Conservation (phyloP, 2,888 invertebrate species). For the Pseudococcus jackbeardsleyi region DNA sequence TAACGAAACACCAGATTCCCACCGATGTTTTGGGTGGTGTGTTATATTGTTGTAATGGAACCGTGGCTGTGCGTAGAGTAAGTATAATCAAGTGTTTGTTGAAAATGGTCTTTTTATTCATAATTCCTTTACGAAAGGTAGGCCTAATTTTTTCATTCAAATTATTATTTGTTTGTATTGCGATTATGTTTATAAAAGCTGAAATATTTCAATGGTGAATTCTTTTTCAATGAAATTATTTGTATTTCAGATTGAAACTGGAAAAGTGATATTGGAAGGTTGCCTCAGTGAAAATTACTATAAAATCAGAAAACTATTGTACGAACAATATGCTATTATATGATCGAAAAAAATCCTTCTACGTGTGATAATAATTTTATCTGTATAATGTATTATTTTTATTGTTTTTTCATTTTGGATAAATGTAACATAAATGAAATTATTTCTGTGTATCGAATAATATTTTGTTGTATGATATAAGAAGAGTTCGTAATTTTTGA, state of each 20-base stretch:
- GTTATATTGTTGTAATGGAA: slow-evolving; percentile 92
- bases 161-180: not conserved
- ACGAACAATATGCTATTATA: slow-evolving; percentile 80
- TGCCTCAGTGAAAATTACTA: slow-evolving; percentile 95
- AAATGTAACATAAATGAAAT: not conserved
- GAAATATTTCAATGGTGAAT: not conserved
- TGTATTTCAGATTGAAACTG: slow-evolving; percentile 83
- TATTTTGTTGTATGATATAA: not conserved
- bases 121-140: not conserved
- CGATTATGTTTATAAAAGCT: not conserved
- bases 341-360: not conserved
- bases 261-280: slow-evolving; percentile 93
- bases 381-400: not conserved
- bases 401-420: not conserved
- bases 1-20: slow-evolving; percentile 79
- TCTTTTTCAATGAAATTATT: not conserved
- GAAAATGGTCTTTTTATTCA: not conserved
- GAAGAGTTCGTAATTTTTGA: not conserved
- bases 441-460: not conserved
- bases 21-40: slow-evolving; percentile 94
- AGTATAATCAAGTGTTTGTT: slow-evolving; percentile 67
- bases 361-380: slow-evolving; percentile 15
- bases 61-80: slow-evolving; percentile 88
- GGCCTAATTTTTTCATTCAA: not conserved
- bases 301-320: slow-evolving; percentile 90